A percentile compares a stretch with the other conserved stretches of the same genome.
Conservation (phyloP, 2,888 invertebrate genomes). For the Lepas anatifera region DNA sequence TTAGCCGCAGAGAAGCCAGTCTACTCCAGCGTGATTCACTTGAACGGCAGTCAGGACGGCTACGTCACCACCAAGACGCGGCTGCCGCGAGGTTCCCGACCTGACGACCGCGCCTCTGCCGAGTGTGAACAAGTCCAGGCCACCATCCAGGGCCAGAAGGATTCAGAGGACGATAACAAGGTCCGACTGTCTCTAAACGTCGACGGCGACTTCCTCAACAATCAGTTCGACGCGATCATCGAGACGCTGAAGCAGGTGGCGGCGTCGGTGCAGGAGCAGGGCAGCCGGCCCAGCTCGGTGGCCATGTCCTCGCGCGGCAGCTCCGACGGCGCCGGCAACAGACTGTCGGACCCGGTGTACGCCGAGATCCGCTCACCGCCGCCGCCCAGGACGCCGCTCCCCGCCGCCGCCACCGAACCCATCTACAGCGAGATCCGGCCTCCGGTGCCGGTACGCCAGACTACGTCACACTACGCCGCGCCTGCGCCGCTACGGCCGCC, state of each 20-base stretch:
- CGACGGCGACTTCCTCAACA: slow-evolving; percentile 20
- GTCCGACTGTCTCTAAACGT: slow-evolving; percentile 19
- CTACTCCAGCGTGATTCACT: slow-evolving; percentile 3
- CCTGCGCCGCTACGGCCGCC: background rate
- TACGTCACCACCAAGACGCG: background rate
- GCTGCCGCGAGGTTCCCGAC: background rate
- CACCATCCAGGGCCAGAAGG: slow-evolving; percentile 5
- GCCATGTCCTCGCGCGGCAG: background rate
- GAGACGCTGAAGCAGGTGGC: slow-evolving; percentile 24
- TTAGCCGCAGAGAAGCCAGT: background rate
- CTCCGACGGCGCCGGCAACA: background rate
- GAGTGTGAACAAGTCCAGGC: too few species aligned
- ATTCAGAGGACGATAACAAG: slow-evolving; percentile 17
- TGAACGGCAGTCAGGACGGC: background rate
- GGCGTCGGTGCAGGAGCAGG: slow-evolving; percentile 19
- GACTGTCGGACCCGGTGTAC: background rate
- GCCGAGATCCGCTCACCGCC: slow-evolving; percentile 1
- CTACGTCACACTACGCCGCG: background rate
- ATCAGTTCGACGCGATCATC: slow-evolving; percentile 25
- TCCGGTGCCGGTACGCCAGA: background rate
- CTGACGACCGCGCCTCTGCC: background rate
- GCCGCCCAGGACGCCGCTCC: background rate
- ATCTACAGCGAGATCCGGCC: background rate
- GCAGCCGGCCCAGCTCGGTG: background rate
- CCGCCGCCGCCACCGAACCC: background rate